Evolutionary conservation across 2,888 invertebrate genomes (phyloP).

Genomic region (Heliconius hortense): DNA sequence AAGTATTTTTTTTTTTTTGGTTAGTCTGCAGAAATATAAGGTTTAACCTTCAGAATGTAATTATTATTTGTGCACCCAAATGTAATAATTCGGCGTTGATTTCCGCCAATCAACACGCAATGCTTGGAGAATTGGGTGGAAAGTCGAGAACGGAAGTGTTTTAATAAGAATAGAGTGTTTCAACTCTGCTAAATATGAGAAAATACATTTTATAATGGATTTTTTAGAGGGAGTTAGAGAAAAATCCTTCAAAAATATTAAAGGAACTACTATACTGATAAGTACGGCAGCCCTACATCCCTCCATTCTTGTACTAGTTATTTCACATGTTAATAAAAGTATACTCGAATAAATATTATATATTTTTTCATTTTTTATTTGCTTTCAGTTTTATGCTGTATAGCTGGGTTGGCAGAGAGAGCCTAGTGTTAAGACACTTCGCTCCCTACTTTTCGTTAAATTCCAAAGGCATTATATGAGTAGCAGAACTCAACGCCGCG

Average conservation of each 20-base stretch:
- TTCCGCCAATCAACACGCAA: neutral
- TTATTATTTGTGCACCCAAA: neutral
- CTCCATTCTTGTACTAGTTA: too few species aligned
- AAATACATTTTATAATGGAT: neutral
- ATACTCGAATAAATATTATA: too few species aligned
- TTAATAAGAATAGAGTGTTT: neutral
- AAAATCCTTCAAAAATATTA: too few species aligned
- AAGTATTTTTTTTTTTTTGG: neutral
- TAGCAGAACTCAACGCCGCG: neutral
- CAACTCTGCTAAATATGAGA: neutral
- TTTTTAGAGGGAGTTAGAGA: neutral
- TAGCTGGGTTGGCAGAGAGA: neutral
- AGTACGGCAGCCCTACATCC: too few species aligned
- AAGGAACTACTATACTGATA: too few species aligned
- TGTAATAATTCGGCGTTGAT: neutral
- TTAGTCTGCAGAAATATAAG: neutral
- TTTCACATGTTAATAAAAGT: too few species aligned
- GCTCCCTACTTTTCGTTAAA: neutral
- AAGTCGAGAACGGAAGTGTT: neutral
- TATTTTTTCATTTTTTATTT: neutral
- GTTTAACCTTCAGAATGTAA: conserved; percentile 4
- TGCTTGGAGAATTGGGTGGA: neutral
- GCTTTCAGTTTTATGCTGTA: neutral
- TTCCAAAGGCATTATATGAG: neutral
- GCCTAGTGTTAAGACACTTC: neutral